Conservation (phyloP, 2,888 invertebrate species). For the Pristionchus japonicus region DNA sequence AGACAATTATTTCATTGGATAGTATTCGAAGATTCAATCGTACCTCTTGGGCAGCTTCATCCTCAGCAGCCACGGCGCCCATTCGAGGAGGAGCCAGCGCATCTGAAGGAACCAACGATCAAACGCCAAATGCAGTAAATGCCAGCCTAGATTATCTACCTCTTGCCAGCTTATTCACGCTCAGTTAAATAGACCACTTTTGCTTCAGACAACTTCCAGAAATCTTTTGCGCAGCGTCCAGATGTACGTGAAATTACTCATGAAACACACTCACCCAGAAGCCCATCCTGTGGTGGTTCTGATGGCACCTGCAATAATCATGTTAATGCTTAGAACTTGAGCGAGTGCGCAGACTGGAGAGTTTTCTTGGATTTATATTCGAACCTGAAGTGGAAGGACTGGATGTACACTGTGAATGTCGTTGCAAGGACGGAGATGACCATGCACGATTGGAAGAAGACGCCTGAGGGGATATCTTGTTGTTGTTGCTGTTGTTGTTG, state of each 20-base stretch:
- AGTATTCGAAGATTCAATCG: too few species aligned
- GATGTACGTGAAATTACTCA: too few species aligned
- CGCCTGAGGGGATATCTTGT: slow-evolving; percentile 52
- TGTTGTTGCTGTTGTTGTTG: neutral
- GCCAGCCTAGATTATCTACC: too few species aligned
- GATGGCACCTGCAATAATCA: slow-evolving; percentile 65
- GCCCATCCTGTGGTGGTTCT: slow-evolving; percentile 64
- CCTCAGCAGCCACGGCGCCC: slow-evolving; percentile 66
- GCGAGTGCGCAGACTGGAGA: too few species aligned
- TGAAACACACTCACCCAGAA: slow-evolving; percentile 64
- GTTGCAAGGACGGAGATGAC: slow-evolving; percentile 69
- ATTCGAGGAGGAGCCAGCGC: slow-evolving; percentile 67
- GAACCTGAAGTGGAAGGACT: slow-evolving; percentile 65
- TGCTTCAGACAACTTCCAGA: too few species aligned
- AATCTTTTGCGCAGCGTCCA: too few species aligned
- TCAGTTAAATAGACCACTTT: too few species aligned
- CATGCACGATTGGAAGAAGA: slow-evolving; percentile 72
- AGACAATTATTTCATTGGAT: too few species aligned
- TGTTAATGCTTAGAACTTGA: too few species aligned
- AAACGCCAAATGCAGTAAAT: too few species aligned
- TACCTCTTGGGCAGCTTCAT: slow-evolving; percentile 63
- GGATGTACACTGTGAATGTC: slow-evolving; percentile 70
- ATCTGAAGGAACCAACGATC: slow-evolving; percentile 54
- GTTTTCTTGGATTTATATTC: too few species aligned
- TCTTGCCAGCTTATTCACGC: too few species aligned